These are phyloP conservation scores for Premnoplex brunnescens DNA, from an alignment of 2,797 vertebrate genomes.

Conservation along the genomic window DNA sequence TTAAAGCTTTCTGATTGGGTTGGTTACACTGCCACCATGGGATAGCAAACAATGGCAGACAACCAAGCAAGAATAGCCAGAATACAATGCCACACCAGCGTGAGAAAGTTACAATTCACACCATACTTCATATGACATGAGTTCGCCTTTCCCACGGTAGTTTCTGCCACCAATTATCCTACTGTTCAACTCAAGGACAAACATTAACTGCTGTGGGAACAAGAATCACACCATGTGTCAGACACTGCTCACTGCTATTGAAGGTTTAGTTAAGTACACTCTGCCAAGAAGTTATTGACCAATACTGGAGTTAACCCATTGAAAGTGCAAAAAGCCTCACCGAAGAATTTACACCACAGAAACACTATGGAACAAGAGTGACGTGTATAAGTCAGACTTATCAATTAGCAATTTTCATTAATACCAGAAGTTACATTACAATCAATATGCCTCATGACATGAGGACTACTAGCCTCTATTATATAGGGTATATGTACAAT, in stretches of 20 bases:
- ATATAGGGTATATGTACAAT: background rate
- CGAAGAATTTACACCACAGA: background rate
- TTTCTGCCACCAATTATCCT: slow-evolving; percentile 70
- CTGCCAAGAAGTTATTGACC: slow-evolving; percentile 8
- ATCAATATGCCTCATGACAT: background rate
- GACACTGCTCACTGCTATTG: slow-evolving; percentile 62
- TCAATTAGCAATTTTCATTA: background rate
- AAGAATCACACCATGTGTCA: slow-evolving; percentile 51
- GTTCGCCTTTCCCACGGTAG: slow-evolving; percentile 83
- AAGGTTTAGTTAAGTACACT: slow-evolving; percentile 68
- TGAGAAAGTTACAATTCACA: slow-evolving; percentile 81
- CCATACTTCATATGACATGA: slow-evolving; percentile 32
- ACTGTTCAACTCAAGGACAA: slow-evolving; percentile 73
- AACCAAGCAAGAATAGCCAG: slow-evolving; percentile 73
- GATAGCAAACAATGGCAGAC: slow-evolving; percentile 79
- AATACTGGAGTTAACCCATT: slow-evolving; percentile 34
- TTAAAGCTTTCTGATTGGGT: slow-evolving; percentile 69
- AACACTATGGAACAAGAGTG: background rate
- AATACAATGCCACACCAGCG: slow-evolving; percentile 75
- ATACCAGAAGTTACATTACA: background rate
- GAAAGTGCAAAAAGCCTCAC: background rate
- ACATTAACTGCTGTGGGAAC: slow-evolving; percentile 81
- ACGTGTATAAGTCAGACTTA: accelerated
- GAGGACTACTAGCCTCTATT: background rate
- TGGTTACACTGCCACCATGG: slow-evolving; percentile 81